These are phyloP conservation scores for Leptopilina drosophilae DNA, from an alignment of 2,888 invertebrate species.

Conservation along the genomic window DNA sequence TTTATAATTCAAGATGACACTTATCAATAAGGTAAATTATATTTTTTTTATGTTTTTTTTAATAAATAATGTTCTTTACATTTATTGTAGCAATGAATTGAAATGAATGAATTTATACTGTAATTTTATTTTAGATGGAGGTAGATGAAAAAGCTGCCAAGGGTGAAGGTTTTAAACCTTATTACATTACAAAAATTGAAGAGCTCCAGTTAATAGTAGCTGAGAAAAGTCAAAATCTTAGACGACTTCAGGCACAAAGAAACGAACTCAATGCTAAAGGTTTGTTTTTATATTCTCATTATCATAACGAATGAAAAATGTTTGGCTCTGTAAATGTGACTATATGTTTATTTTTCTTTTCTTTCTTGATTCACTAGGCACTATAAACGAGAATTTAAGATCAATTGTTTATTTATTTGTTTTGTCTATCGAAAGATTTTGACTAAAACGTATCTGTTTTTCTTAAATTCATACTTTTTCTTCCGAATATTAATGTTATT, in stretches of 20 bases:
- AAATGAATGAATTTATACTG: neutral
- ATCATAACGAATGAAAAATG: no score
- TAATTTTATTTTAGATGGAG: conserved; percentile 81
- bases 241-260: conserved; percentile 97
- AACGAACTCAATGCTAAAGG: conserved; percentile 99
- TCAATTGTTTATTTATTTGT: no score
- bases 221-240: conserved; percentile 98
- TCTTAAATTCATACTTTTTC: no score
- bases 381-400: no score
- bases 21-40: conserved; percentile 70
- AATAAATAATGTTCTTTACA: no score
- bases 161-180: conserved; percentile 95
- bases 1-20: conserved; percentile 67
- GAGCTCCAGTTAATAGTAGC: conserved; percentile 96
- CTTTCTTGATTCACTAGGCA: no score
- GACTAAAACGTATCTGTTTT: no score
- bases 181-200: conserved; percentile 98
- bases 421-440: no score
- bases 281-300: conserved; percentile 67
- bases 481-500: no score
- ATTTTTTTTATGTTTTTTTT: neutral
- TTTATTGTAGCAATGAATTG: conserved; percentile 1
- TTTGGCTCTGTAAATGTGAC: no score
- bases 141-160: conserved; percentile 82
- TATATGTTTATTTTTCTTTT: no score